These are phyloP conservation scores for Diabrotica virgifera DNA, from an alignment of 1,140 invertebrate species.

Conservation along the genomic window DNA sequence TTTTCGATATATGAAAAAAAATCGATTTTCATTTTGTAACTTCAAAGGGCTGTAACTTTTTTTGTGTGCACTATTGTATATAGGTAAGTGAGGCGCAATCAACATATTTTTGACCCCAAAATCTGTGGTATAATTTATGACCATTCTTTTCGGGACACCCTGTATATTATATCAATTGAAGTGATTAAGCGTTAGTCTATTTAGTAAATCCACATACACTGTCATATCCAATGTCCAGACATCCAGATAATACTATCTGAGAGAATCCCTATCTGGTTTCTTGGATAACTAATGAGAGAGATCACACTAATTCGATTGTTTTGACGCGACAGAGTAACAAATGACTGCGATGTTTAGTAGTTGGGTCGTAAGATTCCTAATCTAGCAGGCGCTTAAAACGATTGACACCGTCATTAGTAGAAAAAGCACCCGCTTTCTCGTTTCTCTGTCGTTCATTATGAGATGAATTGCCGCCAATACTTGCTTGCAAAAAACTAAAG, in stretches of 20 bases:
- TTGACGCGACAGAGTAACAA: conserved; percentile 14
- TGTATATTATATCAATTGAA: no score
- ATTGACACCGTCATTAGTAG: conserved; percentile 26
- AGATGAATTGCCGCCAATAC: conserved; percentile 18
- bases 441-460: conserved; percentile 6
- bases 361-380: conserved; percentile 18
- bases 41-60: no score
- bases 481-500: background rate
- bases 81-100: no score
- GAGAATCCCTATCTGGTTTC: background rate
- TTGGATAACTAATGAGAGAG: conserved; percentile 1
- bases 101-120: no score
- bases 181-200: no score
- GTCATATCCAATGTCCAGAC: conserved; percentile 1
- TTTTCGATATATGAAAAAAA: no score
- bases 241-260: background rate
- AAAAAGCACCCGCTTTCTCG: conserved; percentile 26
- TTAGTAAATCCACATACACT: background rate
- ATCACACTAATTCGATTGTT: conserved; percentile 16
- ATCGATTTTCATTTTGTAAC: no score
- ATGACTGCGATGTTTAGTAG: conserved; percentile 15
- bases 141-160: no score
- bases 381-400: conserved; percentile 17
- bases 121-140: no score
- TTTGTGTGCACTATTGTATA: no score